Conservation (phyloP, 2,888 invertebrate genomes). For the Azorinus chamasolen region DNA sequence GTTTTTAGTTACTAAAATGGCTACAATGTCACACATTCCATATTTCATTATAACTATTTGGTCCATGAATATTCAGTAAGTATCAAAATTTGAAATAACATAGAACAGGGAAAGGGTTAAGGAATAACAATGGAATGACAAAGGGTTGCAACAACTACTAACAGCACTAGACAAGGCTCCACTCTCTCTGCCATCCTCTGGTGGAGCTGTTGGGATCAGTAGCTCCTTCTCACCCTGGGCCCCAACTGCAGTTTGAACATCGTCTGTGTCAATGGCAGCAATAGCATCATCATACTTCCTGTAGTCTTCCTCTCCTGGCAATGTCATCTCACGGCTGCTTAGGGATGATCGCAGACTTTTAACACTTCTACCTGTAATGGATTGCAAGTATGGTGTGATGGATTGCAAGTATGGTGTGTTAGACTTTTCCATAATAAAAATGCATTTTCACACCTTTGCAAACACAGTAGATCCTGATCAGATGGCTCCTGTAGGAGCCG, state of each 20-base stretch:
- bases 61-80: no score
- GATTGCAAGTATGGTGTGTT: no score
- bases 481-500: no score
- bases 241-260: slow-evolving; percentile 74
- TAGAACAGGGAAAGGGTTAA: no score
- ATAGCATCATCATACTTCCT: slow-evolving; percentile 75
- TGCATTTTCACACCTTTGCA: no score
- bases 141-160: slow-evolving; percentile 6
- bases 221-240: slow-evolving; percentile 44
- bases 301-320: slow-evolving; percentile 75
- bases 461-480: no score
- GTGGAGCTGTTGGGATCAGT: slow-evolving; percentile 49
- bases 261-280: slow-evolving; percentile 69
- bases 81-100: no score
- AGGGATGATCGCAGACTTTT: slow-evolving; percentile 73
- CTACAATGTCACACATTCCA: no score
- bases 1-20: no score
- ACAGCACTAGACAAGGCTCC: slow-evolving; percentile 61
- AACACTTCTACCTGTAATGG: slow-evolving; percentile 55
- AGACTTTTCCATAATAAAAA: no score
- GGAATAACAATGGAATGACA: no score
- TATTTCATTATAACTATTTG: no score
- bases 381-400: background rate
- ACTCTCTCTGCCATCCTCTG: slow-evolving; percentile 59
- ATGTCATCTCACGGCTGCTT: slow-evolving; percentile 68